These are phyloP conservation scores for Lepidochrysops patricia DNA, from an alignment of 2,888 invertebrate genomes.

Conservation along the genomic window DNA sequence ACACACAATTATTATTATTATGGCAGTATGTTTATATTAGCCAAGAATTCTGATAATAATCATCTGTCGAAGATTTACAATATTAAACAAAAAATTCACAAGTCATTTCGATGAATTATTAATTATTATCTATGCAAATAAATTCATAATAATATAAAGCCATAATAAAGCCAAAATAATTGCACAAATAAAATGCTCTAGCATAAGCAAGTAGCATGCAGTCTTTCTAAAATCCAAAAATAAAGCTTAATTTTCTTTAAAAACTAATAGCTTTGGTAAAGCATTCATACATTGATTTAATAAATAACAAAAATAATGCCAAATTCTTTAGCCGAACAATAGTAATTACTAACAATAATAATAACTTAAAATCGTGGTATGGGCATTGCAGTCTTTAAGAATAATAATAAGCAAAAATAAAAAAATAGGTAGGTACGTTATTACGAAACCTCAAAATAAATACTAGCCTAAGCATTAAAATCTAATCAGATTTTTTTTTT, in stretches of 20 bases:
- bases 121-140: neutral
- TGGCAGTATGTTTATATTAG: neutral
- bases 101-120: neutral
- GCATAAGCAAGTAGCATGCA: constrained; percentile 5
- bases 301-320: constrained; percentile 13
- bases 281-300: constrained; percentile 16
- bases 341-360: neutral
- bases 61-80: no score
- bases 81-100: no score
- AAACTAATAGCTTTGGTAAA: constrained; percentile 8
- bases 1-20: neutral
- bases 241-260: neutral
- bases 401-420: neutral
- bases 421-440: neutral
- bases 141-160: neutral
- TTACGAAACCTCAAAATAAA: neutral
- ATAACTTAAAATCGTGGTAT: neutral
- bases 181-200: constrained; percentile 8
- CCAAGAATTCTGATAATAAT: no score
- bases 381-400: constrained; percentile 20
- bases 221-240: neutral
- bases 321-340: neutral
- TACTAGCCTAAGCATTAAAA: neutral
- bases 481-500: neutral
- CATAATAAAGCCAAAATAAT: neutral